These are phyloP conservation scores for Ptycholaimellus sp. DNA, from an alignment of 2,888 invertebrate genomes.

Conservation along the genomic window DNA sequence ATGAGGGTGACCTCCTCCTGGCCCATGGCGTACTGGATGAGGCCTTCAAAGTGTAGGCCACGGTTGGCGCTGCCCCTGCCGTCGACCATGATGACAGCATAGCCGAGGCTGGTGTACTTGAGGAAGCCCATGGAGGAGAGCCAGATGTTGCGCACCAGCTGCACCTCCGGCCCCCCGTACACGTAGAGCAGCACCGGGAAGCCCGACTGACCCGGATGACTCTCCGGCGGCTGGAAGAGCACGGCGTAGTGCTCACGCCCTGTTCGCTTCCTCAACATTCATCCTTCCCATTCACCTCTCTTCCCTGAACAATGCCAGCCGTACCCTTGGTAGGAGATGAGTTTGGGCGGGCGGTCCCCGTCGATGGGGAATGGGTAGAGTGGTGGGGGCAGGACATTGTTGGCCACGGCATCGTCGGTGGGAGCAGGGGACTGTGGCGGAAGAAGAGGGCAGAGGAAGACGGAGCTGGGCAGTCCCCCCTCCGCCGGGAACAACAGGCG, in stretches of 20 bases:
- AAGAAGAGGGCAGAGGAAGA: no score
- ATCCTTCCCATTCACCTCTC: no score
- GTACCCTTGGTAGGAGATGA: no score
- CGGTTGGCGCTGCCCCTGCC: constrained; percentile 80
- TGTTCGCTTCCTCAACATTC: background rate
- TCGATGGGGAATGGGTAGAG: no score
- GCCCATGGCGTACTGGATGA: constrained; percentile 64
- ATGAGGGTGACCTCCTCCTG: constrained; percentile 15
- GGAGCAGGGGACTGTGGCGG: no score
- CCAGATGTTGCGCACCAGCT: constrained; percentile 59
- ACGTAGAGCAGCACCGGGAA: constrained; percentile 86
- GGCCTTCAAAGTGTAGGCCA: constrained; percentile 68
- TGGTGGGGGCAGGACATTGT: no score
- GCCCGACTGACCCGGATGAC: constrained; percentile 33
- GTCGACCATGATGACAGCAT: constrained; percentile 80
- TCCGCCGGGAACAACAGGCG: no score
- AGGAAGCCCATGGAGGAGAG: constrained; percentile 40
- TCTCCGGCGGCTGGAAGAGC: constrained; percentile 58
- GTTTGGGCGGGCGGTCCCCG: no score
- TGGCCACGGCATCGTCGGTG: no score
- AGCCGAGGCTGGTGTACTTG: constrained; percentile 78
- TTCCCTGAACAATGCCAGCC: no score
- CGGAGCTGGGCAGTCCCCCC: no score
- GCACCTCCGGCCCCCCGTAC: constrained; percentile 93
- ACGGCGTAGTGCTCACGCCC: constrained; percentile 56